A percentile compares a stretch with the other conserved stretches of the same genome.
Evolutionary conservation across 2,113 vertebrate genomes (phyloP).

Genomic region (Malaclemys terrapin): DNA sequence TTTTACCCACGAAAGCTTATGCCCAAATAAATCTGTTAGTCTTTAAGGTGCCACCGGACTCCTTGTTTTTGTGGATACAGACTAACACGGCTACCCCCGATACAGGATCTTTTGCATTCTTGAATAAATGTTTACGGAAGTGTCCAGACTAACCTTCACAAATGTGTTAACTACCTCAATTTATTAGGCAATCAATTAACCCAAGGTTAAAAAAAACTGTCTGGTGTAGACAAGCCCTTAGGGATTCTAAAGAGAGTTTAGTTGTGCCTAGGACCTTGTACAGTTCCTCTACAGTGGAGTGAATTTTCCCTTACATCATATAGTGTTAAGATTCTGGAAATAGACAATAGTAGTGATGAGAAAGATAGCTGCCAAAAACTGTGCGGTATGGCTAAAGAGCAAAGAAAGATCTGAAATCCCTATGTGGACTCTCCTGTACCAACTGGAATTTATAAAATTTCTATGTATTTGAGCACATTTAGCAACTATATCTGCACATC

Average conservation of each 20-base stretch:
- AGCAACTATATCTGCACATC: not conserved
- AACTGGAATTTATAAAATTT: not conserved
- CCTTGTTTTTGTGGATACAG: too few relatives aligned
- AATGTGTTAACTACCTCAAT: too few relatives aligned
- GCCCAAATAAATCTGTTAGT: too few relatives aligned
- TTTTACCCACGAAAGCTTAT: too few relatives aligned
- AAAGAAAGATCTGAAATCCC: not conserved
- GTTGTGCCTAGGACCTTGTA: not conserved
- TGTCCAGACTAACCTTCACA: too few relatives aligned
- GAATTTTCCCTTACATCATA: not conserved
- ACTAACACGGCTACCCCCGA: too few relatives aligned
- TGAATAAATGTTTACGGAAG: too few relatives aligned
- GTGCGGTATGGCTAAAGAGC: not conserved
- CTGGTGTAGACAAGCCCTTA: not conserved
- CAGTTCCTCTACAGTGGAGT: too few relatives aligned
- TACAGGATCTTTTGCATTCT: too few relatives aligned
- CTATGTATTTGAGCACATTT: not conserved
- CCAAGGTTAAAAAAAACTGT: too few relatives aligned
- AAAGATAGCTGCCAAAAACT: not conserved
- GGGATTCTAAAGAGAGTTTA: not conserved
- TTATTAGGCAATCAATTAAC: too few relatives aligned
- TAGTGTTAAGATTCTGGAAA: not conserved
- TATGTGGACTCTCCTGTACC: not conserved
- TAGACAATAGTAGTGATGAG: not conserved
- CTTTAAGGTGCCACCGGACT: too few relatives aligned